Evolutionary conservation across 2,888 invertebrate species (phyloP), one percentile per base, ranked within the genome.

Genomic region (Campoplex capitator): DNA sequence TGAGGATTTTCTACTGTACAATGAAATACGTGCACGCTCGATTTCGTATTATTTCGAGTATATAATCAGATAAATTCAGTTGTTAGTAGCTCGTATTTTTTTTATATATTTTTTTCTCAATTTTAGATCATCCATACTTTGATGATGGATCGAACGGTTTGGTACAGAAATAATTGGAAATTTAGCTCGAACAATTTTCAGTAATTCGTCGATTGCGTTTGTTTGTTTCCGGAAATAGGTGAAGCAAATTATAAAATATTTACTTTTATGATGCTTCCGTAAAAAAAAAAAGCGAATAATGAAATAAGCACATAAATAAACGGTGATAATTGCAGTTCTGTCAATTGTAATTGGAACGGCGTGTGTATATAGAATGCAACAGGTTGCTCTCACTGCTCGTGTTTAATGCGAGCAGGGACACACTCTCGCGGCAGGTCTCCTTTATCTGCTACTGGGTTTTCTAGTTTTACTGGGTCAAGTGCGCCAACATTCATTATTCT

Each of bases 401-500:
- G 74, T 65, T 77, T 74, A 75, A 85, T 68, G 70, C 77, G 74
- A 83, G 23, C 23, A 23, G 16, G 58, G 78, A 45, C 71, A 83
- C 74, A 35, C 68, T 74, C 23, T 23, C 23, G 23, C 28, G 7
- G 32, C 32, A 16, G 32, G 45, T 45, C 42, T 70, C 51, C 51
- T 62, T 38, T 38, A 73, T 38, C 51, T 23, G 9, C 18, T 35
- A 51, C 75, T 58, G 23, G 48, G 28, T 35, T 35, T 38, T 80
- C 84, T 70, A 45, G 68, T 75, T 84, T 75, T 84, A 84, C 74
- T 84, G 79, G 79, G 79, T 84, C 84, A 80, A 84, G 84, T 74
- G 84, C 67, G 45, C 67, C 35, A 56, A 28, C 13, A 45, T 76
- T 45, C 56, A 74, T 74, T 79, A 70, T 78, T 58, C 45, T 78